Evolutionary conservation across 2,797 vertebrate genomes (phyloP).

Genomic region (Phoebastria nigripes): DNA sequence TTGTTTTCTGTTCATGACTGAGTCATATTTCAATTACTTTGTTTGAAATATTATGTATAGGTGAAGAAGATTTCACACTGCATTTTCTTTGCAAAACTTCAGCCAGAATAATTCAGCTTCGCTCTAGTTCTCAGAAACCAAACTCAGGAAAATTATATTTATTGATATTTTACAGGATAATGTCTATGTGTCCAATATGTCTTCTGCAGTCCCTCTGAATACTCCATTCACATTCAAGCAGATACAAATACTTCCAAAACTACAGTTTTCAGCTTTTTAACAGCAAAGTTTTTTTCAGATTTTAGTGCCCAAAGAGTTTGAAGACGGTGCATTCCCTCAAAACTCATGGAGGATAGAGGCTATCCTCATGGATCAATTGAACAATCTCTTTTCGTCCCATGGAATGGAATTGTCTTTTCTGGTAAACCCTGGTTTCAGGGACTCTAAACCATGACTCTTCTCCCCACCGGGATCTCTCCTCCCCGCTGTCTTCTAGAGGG

Average conservation of each 20-base stretch:
- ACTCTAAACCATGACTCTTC: not conserved
- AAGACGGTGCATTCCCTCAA: not conserved
- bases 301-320: not conserved
- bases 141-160: not conserved
- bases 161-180: not conserved
- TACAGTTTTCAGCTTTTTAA: not conserved
- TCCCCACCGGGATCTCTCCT: fast-evolving
- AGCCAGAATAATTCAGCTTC: not conserved
- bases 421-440: not conserved
- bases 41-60: not conserved
- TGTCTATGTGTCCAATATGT: not conserved
- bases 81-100: not conserved
- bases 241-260: not conserved
- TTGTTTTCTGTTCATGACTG: not conserved
- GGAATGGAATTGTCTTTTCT: not conserved
- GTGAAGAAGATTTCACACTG: not conserved
- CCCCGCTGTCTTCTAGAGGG: not conserved
- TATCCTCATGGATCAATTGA: not conserved
- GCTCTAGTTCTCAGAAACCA: not conserved
- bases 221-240: not conserved
- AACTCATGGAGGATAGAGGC: not conserved
- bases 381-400: not conserved
- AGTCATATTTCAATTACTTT: not conserved
- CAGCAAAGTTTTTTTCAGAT: not conserved
- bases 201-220: not conserved